Percentiles rank a stretch among this genome's conserved stretches.
These are phyloP conservation scores for Cephus runcator DNA, from an alignment of 2,888 invertebrate species.

Conservation along the genomic window DNA sequence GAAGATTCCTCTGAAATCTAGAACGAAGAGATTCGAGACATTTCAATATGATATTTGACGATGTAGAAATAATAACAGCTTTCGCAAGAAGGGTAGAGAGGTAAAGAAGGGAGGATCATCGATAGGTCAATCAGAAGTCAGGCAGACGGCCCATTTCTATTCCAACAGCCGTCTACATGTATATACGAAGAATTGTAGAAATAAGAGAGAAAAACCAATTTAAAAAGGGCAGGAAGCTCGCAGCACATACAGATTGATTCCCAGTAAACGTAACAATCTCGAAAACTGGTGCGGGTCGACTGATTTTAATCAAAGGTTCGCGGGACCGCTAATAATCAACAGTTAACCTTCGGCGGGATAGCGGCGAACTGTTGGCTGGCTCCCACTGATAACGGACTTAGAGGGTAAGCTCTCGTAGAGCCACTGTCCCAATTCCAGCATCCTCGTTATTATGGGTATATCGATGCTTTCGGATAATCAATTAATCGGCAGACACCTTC, in stretches of 20 bases:
- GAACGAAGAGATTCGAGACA: neutral
- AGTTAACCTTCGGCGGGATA: constrained; percentile 42
- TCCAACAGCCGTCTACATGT: neutral
- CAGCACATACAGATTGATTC: neutral
- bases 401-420: constrained; percentile 31
- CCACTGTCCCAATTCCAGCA: constrained; percentile 36
- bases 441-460: constrained; percentile 31
- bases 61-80: neutral
- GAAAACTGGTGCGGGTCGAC: constrained; percentile 12
- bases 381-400: constrained; percentile 59
- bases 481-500: constrained; percentile 43
- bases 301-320: constrained; percentile 51
- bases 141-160: neutral
- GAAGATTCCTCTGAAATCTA: too few relatives aligned
- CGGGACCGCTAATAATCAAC: constrained; percentile 47
- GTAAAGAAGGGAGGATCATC: neutral
- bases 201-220: neutral
- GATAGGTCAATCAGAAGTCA: neutral
- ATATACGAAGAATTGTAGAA: neutral
- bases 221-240: neutral
- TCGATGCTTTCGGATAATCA: constrained; percentile 41
- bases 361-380: constrained; percentile 36
- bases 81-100: neutral
- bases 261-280: neutral
- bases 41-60: neutral